Evolutionary conservation across 2,797 vertebrate genomes (phyloP).

Genomic region (Clarias pachynema): DNA sequence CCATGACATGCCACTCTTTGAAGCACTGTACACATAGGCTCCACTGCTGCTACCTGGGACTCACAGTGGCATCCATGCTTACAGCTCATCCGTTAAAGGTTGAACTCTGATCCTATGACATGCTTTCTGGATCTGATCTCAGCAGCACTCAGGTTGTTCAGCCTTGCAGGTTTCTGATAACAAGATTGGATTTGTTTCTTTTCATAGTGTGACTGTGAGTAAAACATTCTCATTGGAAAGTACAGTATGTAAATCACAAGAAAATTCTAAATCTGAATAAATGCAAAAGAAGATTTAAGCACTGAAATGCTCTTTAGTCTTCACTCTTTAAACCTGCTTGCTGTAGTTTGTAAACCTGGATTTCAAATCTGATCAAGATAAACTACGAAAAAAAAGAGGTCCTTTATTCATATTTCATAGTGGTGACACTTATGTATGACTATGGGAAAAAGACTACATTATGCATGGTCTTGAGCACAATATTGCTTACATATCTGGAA

Average conservation of each 20-base stretch:
- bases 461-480: constrained; percentile 30
- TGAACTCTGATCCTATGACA: background rate
- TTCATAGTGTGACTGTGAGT: background rate
- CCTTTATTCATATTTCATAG: constrained; percentile 42
- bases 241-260: background rate
- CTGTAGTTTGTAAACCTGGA: background rate
- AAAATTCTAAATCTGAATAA: constrained; percentile 8
- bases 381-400: constrained; percentile 21
- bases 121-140: background rate
- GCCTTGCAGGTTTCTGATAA: background rate
- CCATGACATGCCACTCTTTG: background rate
- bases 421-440: constrained; percentile 25
- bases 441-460: constrained; percentile 36
- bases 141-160: background rate
- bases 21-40: background rate
- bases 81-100: background rate
- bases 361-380: background rate
- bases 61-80: background rate
- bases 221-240: constrained; percentile 3
- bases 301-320: background rate
- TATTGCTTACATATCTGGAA: constrained; percentile 39
- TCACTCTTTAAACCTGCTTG: background rate
- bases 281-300: background rate
- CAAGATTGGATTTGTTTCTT: background rate
- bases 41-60: background rate